These are phyloP conservation scores for Adelosebastes latens DNA, from an alignment of 2,797 vertebrate genomes.

Conservation along the genomic window DNA sequence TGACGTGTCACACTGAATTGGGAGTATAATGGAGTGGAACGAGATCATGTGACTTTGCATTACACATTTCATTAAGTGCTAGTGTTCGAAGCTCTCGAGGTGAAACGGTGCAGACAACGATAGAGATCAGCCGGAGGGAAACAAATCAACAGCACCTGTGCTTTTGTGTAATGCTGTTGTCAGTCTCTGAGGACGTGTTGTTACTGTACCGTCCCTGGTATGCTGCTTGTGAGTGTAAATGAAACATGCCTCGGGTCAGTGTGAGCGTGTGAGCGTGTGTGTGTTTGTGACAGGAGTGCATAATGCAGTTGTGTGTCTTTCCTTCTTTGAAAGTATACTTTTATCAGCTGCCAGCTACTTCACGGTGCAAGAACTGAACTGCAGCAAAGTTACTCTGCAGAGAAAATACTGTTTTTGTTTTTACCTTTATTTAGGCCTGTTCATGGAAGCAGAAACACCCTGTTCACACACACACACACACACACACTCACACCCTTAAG, in stretches of 20 bases:
- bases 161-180: conserved; percentile 6
- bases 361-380: not conserved
- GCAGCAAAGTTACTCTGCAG: not conserved
- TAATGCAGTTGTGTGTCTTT: not conserved
- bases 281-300: not conserved
- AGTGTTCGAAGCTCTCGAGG: not conserved
- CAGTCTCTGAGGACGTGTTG: conserved; percentile 14
- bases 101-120: not conserved
- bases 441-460: not conserved
- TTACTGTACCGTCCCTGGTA: conserved; percentile 40
- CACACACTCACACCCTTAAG: no score
- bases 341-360: conserved; percentile 16
- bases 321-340: conserved; percentile 1
- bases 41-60: not conserved
- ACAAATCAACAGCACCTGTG: conserved; percentile 20
- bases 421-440: not conserved
- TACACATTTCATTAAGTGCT: conserved; percentile 1
- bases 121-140: conserved; percentile 16
- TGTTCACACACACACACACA: not conserved
- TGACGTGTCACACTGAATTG: not conserved
- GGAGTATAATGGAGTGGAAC: not conserved
- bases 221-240: conserved; percentile 27
- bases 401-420: not conserved
- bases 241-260: conserved; percentile 42
- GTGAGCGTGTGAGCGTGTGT: not conserved